Evolutionary conservation across 1,140 invertebrate genomes (phyloP).

Genomic region (Drosophila triauraria): DNA sequence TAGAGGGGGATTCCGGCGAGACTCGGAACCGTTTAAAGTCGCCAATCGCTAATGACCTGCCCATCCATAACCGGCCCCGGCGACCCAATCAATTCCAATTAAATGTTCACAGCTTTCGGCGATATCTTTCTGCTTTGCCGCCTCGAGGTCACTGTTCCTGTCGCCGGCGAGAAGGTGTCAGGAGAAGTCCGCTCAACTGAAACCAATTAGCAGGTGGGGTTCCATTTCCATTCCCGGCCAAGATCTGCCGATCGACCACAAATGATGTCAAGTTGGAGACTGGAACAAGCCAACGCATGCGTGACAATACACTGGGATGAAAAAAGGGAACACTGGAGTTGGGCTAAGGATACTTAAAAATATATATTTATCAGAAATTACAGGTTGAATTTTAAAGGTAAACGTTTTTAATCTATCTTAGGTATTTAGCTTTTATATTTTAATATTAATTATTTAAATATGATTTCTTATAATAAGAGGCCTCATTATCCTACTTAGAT

Average conservation of each 20-base stretch:
- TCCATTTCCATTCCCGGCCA: constrained; percentile 31
- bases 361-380: not conserved
- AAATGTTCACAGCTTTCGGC: constrained; percentile 46
- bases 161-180: constrained; percentile 43
- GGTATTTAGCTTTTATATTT: no score
- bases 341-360: not conserved
- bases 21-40: constrained; percentile 27
- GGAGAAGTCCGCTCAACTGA: constrained; percentile 40
- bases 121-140: constrained; percentile 13
- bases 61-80: constrained; percentile 35
- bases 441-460: no score
- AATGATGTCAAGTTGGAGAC: constrained; percentile 32
- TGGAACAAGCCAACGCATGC: not conserved
- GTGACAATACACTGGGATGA: constrained; percentile 5
- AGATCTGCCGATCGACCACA: constrained; percentile 4
- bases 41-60: constrained; percentile 41
- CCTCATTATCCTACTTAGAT: no score
- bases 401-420: no score
- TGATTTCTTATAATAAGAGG: no score
- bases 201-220: constrained; percentile 60
- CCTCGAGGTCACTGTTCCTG: constrained; percentile 51
- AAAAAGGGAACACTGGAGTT: not conserved
- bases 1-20: constrained; percentile 39
- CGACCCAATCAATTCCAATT: constrained; percentile 47
- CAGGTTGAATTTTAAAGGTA: not conserved